These are phyloP conservation scores for Scaeva pyrastri DNA, from an alignment of 2,888 invertebrate species.

Conservation along the genomic window DNA sequence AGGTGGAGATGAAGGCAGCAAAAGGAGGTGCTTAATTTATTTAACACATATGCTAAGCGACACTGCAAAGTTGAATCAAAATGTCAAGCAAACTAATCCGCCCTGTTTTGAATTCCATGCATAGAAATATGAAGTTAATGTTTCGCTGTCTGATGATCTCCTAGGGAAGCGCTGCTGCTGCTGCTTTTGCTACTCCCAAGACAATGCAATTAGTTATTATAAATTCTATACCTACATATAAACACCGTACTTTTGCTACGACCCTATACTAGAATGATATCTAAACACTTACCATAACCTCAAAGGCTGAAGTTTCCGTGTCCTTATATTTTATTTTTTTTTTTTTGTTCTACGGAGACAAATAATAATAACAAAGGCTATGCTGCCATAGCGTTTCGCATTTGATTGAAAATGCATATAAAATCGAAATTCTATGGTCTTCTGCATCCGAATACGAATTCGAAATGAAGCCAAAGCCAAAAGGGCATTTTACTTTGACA, in stretches of 20 bases:
- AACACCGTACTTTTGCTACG: not conserved
- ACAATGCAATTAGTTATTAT: slow-evolving; percentile 45
- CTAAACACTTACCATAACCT: not conserved
- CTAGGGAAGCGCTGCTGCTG: no score
- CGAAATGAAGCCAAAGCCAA: slow-evolving; percentile 55
- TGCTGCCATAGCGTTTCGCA: not conserved
- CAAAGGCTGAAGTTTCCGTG: not conserved
- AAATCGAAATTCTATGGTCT: slow-evolving; percentile 56
- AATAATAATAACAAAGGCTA: slow-evolving; percentile 18
- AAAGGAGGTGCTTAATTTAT: slow-evolving; percentile 59
- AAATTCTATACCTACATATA: not conserved
- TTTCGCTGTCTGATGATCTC: slow-evolving; percentile 18
- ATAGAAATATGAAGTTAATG: slow-evolving; percentile 62
- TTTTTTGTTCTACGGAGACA: not conserved
- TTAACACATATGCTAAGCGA: slow-evolving; percentile 58
- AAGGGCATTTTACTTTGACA: slow-evolving; percentile 34
- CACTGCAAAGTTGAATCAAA: slow-evolving; percentile 59
- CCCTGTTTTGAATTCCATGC: slow-evolving; percentile 51
- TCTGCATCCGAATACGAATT: slow-evolving; percentile 16
- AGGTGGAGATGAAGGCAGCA: not conserved
- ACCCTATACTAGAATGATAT: not conserved
- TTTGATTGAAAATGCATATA: slow-evolving; percentile 57
- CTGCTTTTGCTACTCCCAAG: no score
- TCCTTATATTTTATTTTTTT: not conserved
- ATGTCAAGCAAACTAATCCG: slow-evolving; percentile 54